Evolutionary conservation across 2,888 invertebrate species (phyloP).

Genomic region (Drosophila setosimentum): DNA sequence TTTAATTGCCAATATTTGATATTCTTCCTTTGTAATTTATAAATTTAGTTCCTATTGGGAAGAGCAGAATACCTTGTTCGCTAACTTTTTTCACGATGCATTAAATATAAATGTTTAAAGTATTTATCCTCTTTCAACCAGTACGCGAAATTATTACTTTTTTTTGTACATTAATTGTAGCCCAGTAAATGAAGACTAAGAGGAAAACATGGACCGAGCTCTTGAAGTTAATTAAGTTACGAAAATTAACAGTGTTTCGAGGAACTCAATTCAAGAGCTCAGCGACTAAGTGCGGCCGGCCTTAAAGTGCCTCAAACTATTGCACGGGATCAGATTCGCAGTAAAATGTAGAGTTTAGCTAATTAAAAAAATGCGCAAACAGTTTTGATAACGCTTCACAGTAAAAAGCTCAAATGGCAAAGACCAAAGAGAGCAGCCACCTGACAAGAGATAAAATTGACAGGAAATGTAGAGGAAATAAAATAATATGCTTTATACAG

Average conservation of each 20-base stretch:
- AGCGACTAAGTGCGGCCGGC: slow-evolving; percentile 4
- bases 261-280: slow-evolving; percentile 18
- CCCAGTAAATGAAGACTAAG: background rate
- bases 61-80: background rate
- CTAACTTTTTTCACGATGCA: background rate
- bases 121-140: background rate
- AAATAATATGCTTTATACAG: slow-evolving; percentile 7
- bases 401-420: slow-evolving; percentile 23
- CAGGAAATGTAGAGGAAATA: background rate
- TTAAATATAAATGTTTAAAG: background rate
- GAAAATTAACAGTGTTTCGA: slow-evolving; percentile 30
- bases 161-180: slow-evolving; percentile 28
- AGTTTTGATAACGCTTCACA: slow-evolving; percentile 35
- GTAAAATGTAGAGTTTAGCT: slow-evolving; percentile 55
- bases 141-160: background rate
- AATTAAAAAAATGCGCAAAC: slow-evolving; percentile 55
- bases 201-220: background rate
- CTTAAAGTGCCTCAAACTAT: slow-evolving; percentile 23
- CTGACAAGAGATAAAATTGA: slow-evolving; percentile 2
- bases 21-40: background rate
- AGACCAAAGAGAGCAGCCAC: slow-evolving; percentile 1
- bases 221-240: slow-evolving; percentile 56
- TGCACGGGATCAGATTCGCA: slow-evolving; percentile 10
- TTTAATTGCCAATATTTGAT: background rate
- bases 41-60: background rate